Percentiles rank a stretch among this genome's conserved stretches.
Evolutionary conservation across 1,140 invertebrate species (phyloP).

Genomic region (Nasonia giraulti): DNA sequence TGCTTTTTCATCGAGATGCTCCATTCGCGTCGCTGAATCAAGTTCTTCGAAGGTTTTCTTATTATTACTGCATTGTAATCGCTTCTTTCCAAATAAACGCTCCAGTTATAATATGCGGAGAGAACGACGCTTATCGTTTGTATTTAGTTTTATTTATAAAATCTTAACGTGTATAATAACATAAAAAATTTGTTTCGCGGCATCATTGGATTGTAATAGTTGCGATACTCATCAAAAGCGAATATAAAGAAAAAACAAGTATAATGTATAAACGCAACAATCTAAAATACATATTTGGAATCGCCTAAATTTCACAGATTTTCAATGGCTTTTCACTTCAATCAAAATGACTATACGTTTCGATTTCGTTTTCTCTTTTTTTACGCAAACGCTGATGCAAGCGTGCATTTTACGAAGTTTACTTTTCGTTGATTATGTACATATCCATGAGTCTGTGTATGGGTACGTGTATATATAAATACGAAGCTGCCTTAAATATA

Average conservation of each 20-base stretch:
- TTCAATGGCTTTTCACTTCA: background rate
- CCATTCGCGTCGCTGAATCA: too few species aligned
- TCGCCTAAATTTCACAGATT: background rate
- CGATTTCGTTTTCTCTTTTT: background rate
- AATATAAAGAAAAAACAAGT: background rate
- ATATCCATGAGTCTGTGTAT: background rate
- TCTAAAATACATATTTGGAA: constrained; percentile 4
- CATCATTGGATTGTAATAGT: background rate
- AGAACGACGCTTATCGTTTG: background rate
- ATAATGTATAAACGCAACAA: background rate
- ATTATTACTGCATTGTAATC: too few species aligned
- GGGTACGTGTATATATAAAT: background rate
- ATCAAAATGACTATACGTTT: background rate
- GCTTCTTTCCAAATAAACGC: too few species aligned
- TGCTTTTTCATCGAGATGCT: background rate
- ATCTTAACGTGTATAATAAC: background rate
- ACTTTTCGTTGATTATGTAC: constrained; percentile 27
- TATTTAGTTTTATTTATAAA: constrained; percentile 4
- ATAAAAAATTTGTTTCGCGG: background rate
- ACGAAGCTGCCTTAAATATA: constrained; percentile 10
- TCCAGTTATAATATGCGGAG: too few species aligned
- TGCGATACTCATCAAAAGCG: background rate
- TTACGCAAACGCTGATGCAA: background rate
- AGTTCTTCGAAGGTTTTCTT: too few species aligned
- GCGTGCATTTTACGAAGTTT: constrained; percentile 3